A percentile compares a stretch with the other conserved stretches of the same genome.
phyloP scores from a whole-genome alignment of 2,888 invertebrate genomes.

The Gryllus longicercus region DNA sequence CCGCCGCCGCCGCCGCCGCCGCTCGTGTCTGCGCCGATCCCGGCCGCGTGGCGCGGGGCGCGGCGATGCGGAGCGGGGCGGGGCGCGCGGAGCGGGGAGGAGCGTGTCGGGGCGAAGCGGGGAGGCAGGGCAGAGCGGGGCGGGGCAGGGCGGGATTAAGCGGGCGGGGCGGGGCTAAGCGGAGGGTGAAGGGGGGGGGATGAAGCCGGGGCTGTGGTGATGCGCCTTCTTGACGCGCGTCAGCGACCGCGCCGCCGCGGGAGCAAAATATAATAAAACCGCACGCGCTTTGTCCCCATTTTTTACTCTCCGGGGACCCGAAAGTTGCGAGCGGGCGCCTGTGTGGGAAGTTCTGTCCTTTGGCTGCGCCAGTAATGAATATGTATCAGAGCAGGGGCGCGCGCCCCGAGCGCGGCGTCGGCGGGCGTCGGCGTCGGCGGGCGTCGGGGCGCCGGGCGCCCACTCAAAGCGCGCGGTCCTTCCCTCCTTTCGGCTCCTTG shows the following conservation, averaged over 20 bases:
- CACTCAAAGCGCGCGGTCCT: not conserved
- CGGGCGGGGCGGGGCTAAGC: no score
- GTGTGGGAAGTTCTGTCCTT: conserved; percentile 5
- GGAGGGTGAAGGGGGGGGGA: no score
- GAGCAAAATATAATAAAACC: conserved; percentile 17
- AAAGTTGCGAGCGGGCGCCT: not conserved
- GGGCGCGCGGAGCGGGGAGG: no score
- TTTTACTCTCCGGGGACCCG: not conserved
- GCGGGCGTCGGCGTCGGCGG: not conserved
- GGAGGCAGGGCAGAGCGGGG: no score
- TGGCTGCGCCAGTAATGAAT: not conserved
- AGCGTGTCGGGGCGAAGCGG: no score
- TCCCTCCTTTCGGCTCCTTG: not conserved
- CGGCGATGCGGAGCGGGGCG: not conserved
- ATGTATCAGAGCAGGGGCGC: not conserved
- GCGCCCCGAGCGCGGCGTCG: not conserved
- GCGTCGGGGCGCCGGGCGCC: not conserved
- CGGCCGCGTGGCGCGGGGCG: not conserved
- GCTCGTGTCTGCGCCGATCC: not conserved
- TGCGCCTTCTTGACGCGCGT: not conserved
- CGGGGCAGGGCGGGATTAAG: no score
- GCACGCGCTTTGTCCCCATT: conserved; percentile 17
- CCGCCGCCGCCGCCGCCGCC: not conserved
- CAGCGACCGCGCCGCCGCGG: not conserved
- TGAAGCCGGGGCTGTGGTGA: no score